Base-by-base conservation (phyloP, 2,113 vertebrate genomes). In the Aspiorhynchus laticeps region DNA sequence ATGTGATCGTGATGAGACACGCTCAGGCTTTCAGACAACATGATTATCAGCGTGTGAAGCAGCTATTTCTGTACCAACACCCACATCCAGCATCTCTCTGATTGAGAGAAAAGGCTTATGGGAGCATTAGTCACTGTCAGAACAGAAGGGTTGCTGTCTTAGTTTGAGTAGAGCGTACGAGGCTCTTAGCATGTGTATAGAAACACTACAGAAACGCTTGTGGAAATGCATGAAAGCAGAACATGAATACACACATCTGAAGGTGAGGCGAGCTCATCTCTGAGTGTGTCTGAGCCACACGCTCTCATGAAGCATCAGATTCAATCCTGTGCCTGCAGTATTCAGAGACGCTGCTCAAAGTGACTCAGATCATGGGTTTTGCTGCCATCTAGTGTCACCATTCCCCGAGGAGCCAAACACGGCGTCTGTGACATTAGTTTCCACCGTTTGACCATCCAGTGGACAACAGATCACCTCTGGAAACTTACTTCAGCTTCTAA, bases 71-170 rank as follows among this genome's bases (percentile, higher is more conserved):
- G 38, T 28, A 5, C 59, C n/a, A 38, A 59, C 69, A 31, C 83
- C 69, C 69, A 84, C 83, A 75, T 41, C 26, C 73, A 77, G 82
- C 65, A 51, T 71, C 81, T 71, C 81, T 6, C 38, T 46, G 43
- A 69, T 9, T 26, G n/a, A 84, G 21, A 56, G 67, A 33, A 53
- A 46, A 83, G 41, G 5, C 71, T 28, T 56, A 10, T 53, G 21
- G 65, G 46, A 84, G 33, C 31, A 0, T 71, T 71, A 71, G 31
- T 71, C 67, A 36, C 67, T 71, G 65, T 7, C 31, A 71, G 67
- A 71, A 21, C 36, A n/a, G 71, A 41, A 73, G 71, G 28, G 7
- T 33, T 67, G 21, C 24, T 59, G 8, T 59, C 21, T 41, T n/a
- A n/a, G 2, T 59, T 56, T 21, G 21, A 19, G 63, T 31, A 31